These are phyloP conservation scores for Myoxocephalus aenaeus DNA, from an alignment of 2,797 vertebrate species.

Conservation along the genomic window DNA sequence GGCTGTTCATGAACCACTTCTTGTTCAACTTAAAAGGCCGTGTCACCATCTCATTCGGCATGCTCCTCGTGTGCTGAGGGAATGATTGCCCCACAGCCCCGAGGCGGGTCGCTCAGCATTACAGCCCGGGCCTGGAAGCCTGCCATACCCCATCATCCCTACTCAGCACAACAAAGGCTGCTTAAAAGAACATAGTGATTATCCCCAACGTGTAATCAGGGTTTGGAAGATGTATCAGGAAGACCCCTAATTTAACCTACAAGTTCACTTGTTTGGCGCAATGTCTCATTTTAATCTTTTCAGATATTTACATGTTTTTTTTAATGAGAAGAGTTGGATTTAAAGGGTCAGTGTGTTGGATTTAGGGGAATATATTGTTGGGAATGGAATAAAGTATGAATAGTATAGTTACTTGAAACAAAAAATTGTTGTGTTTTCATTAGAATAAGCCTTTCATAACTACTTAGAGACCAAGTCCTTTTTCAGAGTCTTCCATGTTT, in stretches of 20 bases:
- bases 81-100: constrained; percentile 48
- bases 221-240: constrained; percentile 8
- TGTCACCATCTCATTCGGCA: constrained; percentile 53
- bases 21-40: constrained; percentile 34
- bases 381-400: no score
- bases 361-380: not conserved
- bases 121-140: constrained; percentile 30
- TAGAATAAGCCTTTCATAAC: not conserved
- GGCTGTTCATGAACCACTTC: constrained; percentile 28
- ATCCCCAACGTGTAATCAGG: constrained; percentile 28
- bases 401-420: not conserved
- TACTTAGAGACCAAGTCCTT: no score
- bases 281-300: not conserved
- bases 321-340: not conserved
- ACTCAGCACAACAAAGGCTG: constrained; percentile 48
- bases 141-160: constrained; percentile 48
- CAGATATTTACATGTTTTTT: not conserved
- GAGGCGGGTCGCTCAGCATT: constrained; percentile 57
- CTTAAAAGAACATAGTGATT: constrained; percentile 41
- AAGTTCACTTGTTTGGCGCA: constrained; percentile 1
- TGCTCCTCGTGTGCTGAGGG: constrained; percentile 50
- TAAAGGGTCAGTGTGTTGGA: not conserved
- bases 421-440: not conserved
- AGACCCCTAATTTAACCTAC: constrained; percentile 24
- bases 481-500: no score